Evolutionary conservation across 2,113 vertebrate genomes (phyloP).

Genomic region (Plecturocebus donacophilus): DNA sequence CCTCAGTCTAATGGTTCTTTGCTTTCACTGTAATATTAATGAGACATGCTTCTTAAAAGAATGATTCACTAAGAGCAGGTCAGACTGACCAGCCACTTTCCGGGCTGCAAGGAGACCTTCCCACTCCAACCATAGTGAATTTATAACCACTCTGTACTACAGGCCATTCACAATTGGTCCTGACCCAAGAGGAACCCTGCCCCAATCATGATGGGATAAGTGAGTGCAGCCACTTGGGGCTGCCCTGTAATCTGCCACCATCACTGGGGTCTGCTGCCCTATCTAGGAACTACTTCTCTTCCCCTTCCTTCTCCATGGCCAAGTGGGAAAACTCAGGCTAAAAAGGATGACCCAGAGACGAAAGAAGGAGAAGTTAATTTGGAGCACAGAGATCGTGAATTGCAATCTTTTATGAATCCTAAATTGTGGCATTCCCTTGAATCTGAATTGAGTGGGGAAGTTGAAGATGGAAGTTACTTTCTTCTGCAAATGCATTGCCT

Average conservation of each 20-base stretch:
- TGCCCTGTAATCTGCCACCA: background rate
- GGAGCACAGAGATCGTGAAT: background rate
- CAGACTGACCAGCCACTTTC: slow-evolving; percentile 32
- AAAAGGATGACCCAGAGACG: background rate
- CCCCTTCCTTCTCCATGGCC: background rate
- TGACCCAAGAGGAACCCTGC: background rate
- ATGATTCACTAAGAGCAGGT: slow-evolving; percentile 44
- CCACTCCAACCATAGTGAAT: background rate
- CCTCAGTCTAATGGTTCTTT: slow-evolving; percentile 61
- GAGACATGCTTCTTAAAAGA: slow-evolving; percentile 65
- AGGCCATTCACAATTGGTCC: background rate
- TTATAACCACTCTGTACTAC: slow-evolving; percentile 22
- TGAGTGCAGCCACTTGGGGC: background rate
- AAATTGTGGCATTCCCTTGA: background rate
- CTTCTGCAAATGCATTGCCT: slow-evolving; percentile 19
- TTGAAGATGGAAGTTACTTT: background rate
- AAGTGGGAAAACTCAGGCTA: background rate
- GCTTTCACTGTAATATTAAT: slow-evolving; percentile 72
- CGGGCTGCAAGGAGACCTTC: background rate
- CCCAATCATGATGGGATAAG: background rate
- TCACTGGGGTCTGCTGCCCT: background rate
- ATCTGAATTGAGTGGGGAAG: background rate
- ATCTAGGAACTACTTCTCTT: background rate
- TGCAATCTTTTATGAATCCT: background rate
- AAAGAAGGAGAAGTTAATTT: background rate